These are phyloP conservation scores for Dissostichus mawsoni DNA, from an alignment of 2,113 vertebrate species.

Conservation along the genomic window DNA sequence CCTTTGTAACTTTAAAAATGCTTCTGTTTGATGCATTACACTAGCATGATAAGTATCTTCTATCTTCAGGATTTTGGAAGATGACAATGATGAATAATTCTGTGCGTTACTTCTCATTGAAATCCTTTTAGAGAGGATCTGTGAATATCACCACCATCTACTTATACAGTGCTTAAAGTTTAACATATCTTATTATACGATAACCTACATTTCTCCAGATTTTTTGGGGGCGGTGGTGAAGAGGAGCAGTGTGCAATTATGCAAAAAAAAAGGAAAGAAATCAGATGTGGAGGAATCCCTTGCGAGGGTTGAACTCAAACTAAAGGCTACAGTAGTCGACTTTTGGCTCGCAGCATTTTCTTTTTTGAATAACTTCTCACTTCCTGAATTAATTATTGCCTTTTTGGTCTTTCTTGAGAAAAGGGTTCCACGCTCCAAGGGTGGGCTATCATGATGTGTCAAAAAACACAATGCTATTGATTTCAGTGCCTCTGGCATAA, in stretches of 20 bases:
- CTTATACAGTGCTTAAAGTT: constrained; percentile 4
- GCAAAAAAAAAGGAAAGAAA: constrained; percentile 22
- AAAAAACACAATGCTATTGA: constrained; percentile 34
- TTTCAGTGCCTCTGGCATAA: constrained; percentile 41
- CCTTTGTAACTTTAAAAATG: neutral
- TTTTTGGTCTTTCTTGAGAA: neutral
- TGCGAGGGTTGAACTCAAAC: constrained; percentile 36
- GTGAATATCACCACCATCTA: constrained; percentile 13
- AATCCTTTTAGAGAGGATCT: constrained; percentile 3
- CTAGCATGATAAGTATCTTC: constrained; percentile 36
- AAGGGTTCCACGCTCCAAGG: neutral
- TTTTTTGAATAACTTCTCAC: constrained; percentile 50
- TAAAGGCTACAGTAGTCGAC: constrained; percentile 26
- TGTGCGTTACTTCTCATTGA: neutral
- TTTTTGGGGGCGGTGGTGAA: neutral
- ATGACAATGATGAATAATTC: constrained; percentile 45
- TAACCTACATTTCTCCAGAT: constrained; percentile 12
- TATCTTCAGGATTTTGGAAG: constrained; percentile 19
- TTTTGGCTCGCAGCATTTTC: constrained; percentile 41
- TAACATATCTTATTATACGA: constrained; percentile 7
- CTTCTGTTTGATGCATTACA: constrained; percentile 8
- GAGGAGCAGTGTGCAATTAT: constrained; percentile 25
- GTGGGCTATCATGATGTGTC: constrained; percentile 1
- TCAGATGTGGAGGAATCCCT: neutral
- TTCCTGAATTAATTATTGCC: constrained; percentile 59